phyloP scores from a whole-genome alignment of 2,797 vertebrate genomes.

The Enteromius viviparus region DNA sequence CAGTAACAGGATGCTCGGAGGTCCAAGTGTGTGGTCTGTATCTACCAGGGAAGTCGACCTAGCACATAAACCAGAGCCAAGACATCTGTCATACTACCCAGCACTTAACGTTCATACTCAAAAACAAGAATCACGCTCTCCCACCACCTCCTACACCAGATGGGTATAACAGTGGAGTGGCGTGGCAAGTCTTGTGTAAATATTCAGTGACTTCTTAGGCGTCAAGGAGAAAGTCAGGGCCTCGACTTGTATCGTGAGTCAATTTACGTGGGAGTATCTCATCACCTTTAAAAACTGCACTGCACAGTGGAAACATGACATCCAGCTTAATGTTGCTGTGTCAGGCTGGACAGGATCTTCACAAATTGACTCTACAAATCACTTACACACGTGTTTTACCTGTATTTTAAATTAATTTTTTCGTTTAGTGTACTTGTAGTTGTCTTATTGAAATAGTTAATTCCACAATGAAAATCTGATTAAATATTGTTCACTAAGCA shows the following conservation, averaged over 20 bases:
- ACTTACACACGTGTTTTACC: not conserved
- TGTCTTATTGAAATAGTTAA: not conserved
- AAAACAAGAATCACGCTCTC: constrained; percentile 61
- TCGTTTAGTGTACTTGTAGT: not conserved
- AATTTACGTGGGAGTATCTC: constrained; percentile 70
- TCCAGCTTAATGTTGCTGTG: not conserved
- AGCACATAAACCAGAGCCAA: constrained; percentile 56
- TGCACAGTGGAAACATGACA: constrained; percentile 34
- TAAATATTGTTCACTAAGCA: not conserved
- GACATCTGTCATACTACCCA: constrained; percentile 53
- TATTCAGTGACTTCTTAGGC: constrained; percentile 51
- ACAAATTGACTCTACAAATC: not conserved
- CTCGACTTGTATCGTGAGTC: constrained; percentile 71
- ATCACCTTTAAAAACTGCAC: constrained; percentile 68
- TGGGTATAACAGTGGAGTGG: constrained; percentile 46
- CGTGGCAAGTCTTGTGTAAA: constrained; percentile 57
- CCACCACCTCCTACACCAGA: constrained; percentile 60
- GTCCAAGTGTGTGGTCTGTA: constrained; percentile 51
- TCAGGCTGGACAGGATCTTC: not conserved
- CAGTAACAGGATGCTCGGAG: constrained; percentile 35
- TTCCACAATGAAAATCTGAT: not conserved
- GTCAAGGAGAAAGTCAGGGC: constrained; percentile 51
- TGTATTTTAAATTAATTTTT: not conserved
- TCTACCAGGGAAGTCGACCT: constrained; percentile 43
- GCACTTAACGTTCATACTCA: constrained; percentile 52